Conservation (phyloP, 1,140 invertebrate genomes). For the Lysiphlebus fabarum region DNA sequence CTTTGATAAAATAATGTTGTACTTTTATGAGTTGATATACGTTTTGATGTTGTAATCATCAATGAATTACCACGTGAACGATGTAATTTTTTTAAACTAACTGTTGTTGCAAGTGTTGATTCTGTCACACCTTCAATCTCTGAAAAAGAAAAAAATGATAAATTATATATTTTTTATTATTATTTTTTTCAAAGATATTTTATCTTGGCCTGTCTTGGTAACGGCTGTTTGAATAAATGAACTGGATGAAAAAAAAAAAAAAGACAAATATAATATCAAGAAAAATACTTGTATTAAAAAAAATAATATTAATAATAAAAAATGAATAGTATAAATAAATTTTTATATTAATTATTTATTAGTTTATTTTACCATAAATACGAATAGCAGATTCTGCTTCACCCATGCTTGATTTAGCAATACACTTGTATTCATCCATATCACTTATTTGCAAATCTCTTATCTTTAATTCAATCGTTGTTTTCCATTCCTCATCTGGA, state of each 20-base stretch:
- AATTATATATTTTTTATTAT: constrained; percentile 12
- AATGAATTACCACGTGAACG: constrained; percentile 37
- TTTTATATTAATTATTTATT: too few relatives aligned
- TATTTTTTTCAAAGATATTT: background rate
- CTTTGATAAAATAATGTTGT: constrained; percentile 39
- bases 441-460: constrained; percentile 62
- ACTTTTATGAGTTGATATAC: constrained; percentile 41
- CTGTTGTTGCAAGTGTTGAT: constrained; percentile 56
- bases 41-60: constrained; percentile 38
- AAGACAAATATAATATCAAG: background rate
- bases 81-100: constrained; percentile 43
- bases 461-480: constrained; percentile 62
- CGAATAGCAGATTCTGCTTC: constrained; percentile 65
- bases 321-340: too few relatives aligned
- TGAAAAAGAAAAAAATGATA: constrained; percentile 47
- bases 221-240: constrained; percentile 2
- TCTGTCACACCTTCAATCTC: constrained; percentile 60
- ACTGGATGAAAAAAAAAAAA: constrained; percentile 6
- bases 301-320: background rate
- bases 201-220: background rate
- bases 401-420: constrained; percentile 70
- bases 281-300: background rate
- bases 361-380: constrained; percentile 66
- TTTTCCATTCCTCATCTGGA: constrained; percentile 56
- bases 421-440: constrained; percentile 70